A percentile compares a stretch with the other conserved stretches of the same genome.
Conservation (phyloP, 2,797 vertebrate genomes). For the Oreochromis mossambicus region DNA sequence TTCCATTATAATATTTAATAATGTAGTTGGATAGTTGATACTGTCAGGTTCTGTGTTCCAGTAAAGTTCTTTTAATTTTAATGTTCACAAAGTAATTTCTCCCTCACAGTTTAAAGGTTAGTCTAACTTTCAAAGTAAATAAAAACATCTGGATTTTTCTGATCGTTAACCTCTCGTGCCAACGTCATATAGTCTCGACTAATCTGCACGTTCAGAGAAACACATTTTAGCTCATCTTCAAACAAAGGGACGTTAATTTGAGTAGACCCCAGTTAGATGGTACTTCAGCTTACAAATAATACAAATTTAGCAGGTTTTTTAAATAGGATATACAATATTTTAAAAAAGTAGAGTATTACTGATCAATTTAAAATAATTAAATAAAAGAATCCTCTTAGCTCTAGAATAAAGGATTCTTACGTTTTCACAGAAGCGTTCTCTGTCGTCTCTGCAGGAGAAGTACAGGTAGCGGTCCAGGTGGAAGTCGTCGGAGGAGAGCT, state of each 20-base stretch:
- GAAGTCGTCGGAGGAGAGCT: constrained; percentile 94
- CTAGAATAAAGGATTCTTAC: constrained; percentile 66
- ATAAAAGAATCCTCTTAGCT: neutral
- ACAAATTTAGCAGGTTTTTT: neutral
- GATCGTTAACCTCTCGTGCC: neutral
- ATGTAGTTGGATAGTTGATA: neutral
- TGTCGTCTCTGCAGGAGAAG: constrained; percentile 92
- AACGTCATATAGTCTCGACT: accelerated
- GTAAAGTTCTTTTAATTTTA: neutral
- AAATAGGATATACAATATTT: neutral
- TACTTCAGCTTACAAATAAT: neutral
- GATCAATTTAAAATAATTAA: neutral
- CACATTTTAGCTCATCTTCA: neutral
- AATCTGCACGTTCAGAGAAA: accelerated
- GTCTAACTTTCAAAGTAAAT: neutral
- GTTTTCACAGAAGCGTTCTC: constrained; percentile 93
- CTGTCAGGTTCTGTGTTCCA: neutral
- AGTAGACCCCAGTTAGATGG: too few relatives aligned
- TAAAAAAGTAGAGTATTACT: neutral
- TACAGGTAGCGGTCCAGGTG: constrained; percentile 94
- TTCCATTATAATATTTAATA: neutral
- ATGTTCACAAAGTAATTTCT: neutral
- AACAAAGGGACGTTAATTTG: neutral
- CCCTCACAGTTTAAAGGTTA: neutral
- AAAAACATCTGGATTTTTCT: neutral